phyloP scores from a whole-genome alignment of 1,140 invertebrate genomes.

The Protaetia brevitarsis region DNA sequence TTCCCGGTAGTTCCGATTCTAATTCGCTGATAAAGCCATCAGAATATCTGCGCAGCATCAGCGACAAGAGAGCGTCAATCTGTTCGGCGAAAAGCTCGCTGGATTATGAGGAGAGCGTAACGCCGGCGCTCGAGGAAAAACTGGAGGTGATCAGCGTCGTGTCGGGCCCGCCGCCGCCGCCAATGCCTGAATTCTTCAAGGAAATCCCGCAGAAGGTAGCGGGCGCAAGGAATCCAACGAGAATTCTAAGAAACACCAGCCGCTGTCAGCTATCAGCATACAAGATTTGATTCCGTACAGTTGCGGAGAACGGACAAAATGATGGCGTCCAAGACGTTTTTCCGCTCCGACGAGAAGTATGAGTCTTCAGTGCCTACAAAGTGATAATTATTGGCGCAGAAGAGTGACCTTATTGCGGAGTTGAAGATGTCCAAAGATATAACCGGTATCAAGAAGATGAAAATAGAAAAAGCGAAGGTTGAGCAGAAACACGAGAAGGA shows the following conservation, averaged over 20 bases:
- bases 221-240: slow-evolving; percentile 6
- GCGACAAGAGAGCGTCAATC: slow-evolving; percentile 57
- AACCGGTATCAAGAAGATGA: slow-evolving; percentile 84
- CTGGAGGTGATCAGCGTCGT: slow-evolving; percentile 7
- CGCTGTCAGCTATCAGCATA: slow-evolving; percentile 77
- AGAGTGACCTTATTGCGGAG: slow-evolving; percentile 85
- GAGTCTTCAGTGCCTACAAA: slow-evolving; percentile 67
- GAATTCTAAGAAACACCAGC: slow-evolving; percentile 58
- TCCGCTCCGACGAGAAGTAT: slow-evolving; percentile 72
- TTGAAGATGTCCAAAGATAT: slow-evolving; percentile 87
- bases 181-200: slow-evolving; percentile 49
- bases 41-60: slow-evolving; percentile 82
- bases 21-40: slow-evolving; percentile 86
- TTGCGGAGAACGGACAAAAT: slow-evolving; percentile 72
- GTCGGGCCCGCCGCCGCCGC: slow-evolving; percentile 55
- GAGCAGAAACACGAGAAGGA: slow-evolving; percentile 77
- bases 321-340: slow-evolving; percentile 71
- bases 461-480: slow-evolving; percentile 78
- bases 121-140: slow-evolving; percentile 24
- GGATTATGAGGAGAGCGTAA: slow-evolving; percentile 34
- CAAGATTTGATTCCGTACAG: slow-evolving; percentile 77
- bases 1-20: slow-evolving; percentile 65
- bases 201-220: slow-evolving; percentile 23
- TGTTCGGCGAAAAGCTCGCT: slow-evolving; percentile 41
- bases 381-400: slow-evolving; percentile 71